A percentile compares a stretch with the other conserved stretches of the same genome.
phyloP scores from a whole-genome alignment of 2,113 vertebrate species.

The Peromyscus leucopus region DNA sequence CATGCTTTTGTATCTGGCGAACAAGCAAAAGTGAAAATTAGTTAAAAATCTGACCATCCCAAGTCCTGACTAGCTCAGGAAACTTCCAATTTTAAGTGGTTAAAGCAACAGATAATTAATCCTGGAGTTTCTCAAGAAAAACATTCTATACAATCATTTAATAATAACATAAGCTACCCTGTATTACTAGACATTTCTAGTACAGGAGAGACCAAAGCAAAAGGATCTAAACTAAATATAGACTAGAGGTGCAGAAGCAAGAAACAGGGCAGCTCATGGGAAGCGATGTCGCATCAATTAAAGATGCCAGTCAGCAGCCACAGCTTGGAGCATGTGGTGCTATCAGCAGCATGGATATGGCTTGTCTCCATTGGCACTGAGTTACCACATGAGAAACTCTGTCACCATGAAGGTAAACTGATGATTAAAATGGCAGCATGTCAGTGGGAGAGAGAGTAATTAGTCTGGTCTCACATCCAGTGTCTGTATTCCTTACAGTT shows the following conservation, averaged over 20 bases:
- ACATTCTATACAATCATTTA: neutral
- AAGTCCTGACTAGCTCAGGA: neutral
- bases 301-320: neutral
- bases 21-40: neutral
- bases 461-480: neutral
- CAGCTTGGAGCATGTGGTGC: neutral
- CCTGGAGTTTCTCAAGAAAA: conserved; percentile 32
- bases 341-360: neutral
- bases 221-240: neutral
- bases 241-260: neutral
- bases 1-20: conserved; percentile 92
- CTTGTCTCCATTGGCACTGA: neutral
- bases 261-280: neutral
- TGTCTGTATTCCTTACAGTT: neutral
- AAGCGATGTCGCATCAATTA: rapidly evolving
- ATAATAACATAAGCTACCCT: neutral
- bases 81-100: conserved; percentile 46
- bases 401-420: neutral
- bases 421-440: neutral
- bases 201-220: neutral
- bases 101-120: conserved; percentile 44
- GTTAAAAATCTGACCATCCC: conserved; percentile 57
- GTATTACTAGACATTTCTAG: neutral
- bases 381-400: neutral
- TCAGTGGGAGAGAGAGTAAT: neutral